Base-by-base conservation (phyloP, 2,113 vertebrate genomes). In the Willisornis vidua region DNA sequence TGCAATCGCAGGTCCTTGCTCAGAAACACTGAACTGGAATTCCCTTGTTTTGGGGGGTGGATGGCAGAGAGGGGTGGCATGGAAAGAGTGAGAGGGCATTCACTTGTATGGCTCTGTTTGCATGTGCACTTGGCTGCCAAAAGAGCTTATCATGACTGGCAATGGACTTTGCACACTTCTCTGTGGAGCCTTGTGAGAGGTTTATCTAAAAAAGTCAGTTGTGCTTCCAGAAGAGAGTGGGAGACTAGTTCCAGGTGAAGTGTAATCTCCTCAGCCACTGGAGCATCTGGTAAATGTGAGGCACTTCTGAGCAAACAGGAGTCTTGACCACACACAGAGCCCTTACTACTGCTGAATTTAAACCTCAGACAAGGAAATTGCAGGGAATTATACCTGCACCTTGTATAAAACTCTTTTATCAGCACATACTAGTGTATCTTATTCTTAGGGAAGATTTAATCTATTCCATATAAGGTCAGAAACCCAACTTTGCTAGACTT, bases 221-320 rank as follows among this genome's bases (percentile, higher is more conserved):
- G n/a, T 54, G 14, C 14, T 76, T 19, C 29, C 14, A 18, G 41
- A 62, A 77, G 9, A 76, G 19, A 39, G 48, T 18, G 5, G 10
- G 20, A 39, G 29, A 22, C 14, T 22, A n/a, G 2, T 72, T 59
- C 25, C 6, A 49, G 16, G 6, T 24, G 19, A 84, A 25, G 10
- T 9, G 10, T 37, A 41, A 22, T 14, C 10, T 54, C 20, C 26
- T 49, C 35, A 55, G 6, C 52, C 9, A 31, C 14, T 1, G 1
- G 8, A 49, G 18, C 0, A 0, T 22, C 14, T 74, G 41, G 28
- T 33, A n/a, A 82, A 49, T 22, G 3, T 12, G 37, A 61, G 11
- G 15, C 2, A 0, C 0, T 66, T 87, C 15, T 51, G 15, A 29
- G 55, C 9, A 72, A 77, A 24, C 6, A 35, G 10, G 19, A 20